A percentile compares a stretch with the other conserved stretches of the same genome.
Conservation (phyloP, 1,140 invertebrate genomes). For the Paracyclopina nana region DNA sequence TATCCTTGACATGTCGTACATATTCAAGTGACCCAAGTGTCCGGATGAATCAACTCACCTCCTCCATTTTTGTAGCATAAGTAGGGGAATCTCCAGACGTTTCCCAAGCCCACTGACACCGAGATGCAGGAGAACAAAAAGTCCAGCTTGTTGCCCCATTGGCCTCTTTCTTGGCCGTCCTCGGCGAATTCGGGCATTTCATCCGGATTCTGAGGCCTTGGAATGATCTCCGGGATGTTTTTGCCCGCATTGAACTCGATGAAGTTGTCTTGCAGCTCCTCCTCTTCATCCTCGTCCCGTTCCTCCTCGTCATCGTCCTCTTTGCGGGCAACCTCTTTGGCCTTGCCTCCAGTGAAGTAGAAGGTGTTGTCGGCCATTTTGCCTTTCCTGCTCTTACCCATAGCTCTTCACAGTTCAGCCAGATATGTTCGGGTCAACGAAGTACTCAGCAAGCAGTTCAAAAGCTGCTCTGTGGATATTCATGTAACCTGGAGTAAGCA, state of each 20-base stretch:
- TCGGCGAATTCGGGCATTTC: neutral
- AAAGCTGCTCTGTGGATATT: too few species aligned
- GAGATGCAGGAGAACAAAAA: conserved; percentile 28
- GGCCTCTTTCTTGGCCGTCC: conserved; percentile 19
- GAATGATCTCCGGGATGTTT: conserved; percentile 17
- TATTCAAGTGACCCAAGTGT: neutral
- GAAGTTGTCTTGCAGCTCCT: neutral
- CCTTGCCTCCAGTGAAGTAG: neutral
- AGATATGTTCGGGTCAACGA: too few species aligned
- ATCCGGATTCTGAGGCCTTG: neutral
- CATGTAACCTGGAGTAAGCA: too few species aligned
- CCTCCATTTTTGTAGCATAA: conserved; percentile 37
- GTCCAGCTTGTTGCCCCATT: conserved; percentile 28
- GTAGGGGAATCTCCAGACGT: too few species aligned
- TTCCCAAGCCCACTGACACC: conserved; percentile 28
- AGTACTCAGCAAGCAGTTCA: conserved; percentile 1
- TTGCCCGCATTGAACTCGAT: conserved; percentile 4
- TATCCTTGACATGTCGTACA: neutral
- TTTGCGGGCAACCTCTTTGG: neutral
- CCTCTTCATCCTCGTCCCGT: too few species aligned
- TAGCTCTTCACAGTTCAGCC: too few species aligned
- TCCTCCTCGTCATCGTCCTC: conserved; percentile 2
- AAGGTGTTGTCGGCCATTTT: conserved; percentile 1
- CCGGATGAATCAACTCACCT: conserved; percentile 22
- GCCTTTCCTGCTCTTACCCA: too few species aligned